Conservation (phyloP, 2,888 invertebrate species). For the Hesperia comma region DNA sequence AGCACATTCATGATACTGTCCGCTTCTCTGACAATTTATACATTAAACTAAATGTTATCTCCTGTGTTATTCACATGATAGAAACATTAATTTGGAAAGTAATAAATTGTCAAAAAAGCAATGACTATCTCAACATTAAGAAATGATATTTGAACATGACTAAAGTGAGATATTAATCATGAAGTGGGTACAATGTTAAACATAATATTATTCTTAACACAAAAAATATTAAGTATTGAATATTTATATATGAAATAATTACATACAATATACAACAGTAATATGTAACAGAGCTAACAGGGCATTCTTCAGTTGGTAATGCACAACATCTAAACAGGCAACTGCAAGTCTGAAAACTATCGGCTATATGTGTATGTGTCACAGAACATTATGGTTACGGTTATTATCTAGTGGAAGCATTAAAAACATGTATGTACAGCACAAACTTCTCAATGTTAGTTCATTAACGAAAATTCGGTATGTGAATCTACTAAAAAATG, state of each 20-base stretch:
- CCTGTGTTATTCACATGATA: not conserved
- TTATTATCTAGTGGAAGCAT: not conserved
- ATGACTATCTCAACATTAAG: not conserved
- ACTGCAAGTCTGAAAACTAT: not conserved
- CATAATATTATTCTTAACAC: not conserved
- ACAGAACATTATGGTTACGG: not conserved
- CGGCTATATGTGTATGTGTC: not conserved
- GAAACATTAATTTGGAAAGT: not conserved
- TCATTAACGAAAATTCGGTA: not conserved
- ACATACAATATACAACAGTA: too few species aligned
- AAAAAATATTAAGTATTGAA: not conserved
- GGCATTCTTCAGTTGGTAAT: not conserved
- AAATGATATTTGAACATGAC: not conserved
- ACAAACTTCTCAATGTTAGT: not conserved
- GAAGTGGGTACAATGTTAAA: too few species aligned
- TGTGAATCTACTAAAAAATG: not conserved
- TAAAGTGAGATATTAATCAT: not conserved
- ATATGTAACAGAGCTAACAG: not conserved
- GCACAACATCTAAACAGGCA: constrained; percentile 1
- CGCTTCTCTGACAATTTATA: constrained; percentile 28
- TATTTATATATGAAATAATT: not conserved
- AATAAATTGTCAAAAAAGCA: constrained; percentile 27
- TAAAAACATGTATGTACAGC: not conserved
- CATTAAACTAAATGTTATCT: not conserved
- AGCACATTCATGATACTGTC: not conserved